Base-by-base conservation (phyloP, 2,113 vertebrate species). In the Plecotus auritus region DNA sequence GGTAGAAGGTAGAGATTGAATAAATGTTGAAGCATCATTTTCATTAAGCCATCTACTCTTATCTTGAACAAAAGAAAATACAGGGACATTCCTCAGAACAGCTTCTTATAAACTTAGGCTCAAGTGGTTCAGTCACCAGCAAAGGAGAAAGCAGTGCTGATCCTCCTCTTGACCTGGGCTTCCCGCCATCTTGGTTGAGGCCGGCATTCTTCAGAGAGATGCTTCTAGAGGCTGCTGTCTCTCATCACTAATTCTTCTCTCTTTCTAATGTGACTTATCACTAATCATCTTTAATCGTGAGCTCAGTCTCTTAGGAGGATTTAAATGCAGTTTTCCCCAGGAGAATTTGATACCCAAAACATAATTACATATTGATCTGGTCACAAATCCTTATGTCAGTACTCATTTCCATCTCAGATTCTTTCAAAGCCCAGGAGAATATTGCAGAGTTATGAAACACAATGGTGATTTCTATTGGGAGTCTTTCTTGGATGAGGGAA, bases 321-420 rank as follows among this genome's bases (percentile, higher is more conserved):
- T 95, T 96, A 22, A 70, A 73, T 82, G 81, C 16, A 84, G 42
- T 73, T 95, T 96, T 88, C 20, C 90, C 47, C 72, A n/a, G 78
- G 87, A 93, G 85, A 90, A 73, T 90, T 73, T 81, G 77, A 69
- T 95, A 78, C 81, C 54, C 67, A 73, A 95, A 85, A 74, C 72
- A 93, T 90, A 96, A 95, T 94, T 95, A 85, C 77, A 92, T 69
- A 78, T 85, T 92, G 92, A 95, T 95, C 88, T 94, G 82, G 59
- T 85, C 88, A 56, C 74, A 94, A 74, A 96, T 96, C 80, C 82
- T 93, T 86, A 78, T 86, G 80, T 96, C 90, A 90, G 67, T 78
- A 54, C n/a, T 82, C 32, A 94, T 6, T 96, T 97, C 78, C 64
- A 93, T 64, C 56, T 96, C 70, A 95, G 87, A 94, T 74, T 83